Evolutionary conservation across 2,888 invertebrate genomes (phyloP).

Genomic region (Meta bourneti): DNA sequence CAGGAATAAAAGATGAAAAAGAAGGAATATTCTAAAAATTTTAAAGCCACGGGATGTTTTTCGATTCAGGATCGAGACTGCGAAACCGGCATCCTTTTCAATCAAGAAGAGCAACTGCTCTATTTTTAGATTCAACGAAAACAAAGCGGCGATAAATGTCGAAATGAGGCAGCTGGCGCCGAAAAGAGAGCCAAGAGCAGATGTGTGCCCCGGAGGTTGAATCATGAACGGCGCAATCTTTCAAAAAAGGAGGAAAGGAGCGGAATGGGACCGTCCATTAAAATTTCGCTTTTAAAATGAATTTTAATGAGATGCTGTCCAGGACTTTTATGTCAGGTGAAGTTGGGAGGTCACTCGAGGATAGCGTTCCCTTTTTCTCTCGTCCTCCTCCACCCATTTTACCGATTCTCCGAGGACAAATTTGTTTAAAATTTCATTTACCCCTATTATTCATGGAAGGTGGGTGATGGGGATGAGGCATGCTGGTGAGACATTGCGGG

Average conservation of each 20-base stretch:
- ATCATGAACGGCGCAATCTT: constrained; percentile 37
- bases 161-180: constrained; percentile 3
- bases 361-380: constrained; percentile 24
- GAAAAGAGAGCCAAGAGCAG: constrained; percentile 17
- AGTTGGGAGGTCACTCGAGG: constrained; percentile 43
- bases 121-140: too few relatives aligned
- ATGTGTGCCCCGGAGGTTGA: constrained; percentile 63
- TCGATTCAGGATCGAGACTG: too few relatives aligned
- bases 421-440: constrained; percentile 72
- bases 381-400: constrained; percentile 9
- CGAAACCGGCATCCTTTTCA: too few relatives aligned
- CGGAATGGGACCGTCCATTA: constrained; percentile 36
- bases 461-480: neutral
- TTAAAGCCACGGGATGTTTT: too few relatives aligned
- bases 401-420: constrained; percentile 51
- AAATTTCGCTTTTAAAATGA: constrained; percentile 64
- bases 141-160: constrained; percentile 40
- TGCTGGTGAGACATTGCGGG: neutral
- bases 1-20: too few relatives aligned
- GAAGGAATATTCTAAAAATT: too few relatives aligned
- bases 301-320: constrained; percentile 69
- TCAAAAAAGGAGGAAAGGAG: neutral
- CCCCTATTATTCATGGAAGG: constrained; percentile 52
- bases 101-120: too few relatives aligned
- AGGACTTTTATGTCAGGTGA: constrained; percentile 70